Percentiles rank a stretch among this genome's conserved stretches.
phyloP scores from a whole-genome alignment of 2,797 vertebrate species.

The Lates japonicus region DNA sequence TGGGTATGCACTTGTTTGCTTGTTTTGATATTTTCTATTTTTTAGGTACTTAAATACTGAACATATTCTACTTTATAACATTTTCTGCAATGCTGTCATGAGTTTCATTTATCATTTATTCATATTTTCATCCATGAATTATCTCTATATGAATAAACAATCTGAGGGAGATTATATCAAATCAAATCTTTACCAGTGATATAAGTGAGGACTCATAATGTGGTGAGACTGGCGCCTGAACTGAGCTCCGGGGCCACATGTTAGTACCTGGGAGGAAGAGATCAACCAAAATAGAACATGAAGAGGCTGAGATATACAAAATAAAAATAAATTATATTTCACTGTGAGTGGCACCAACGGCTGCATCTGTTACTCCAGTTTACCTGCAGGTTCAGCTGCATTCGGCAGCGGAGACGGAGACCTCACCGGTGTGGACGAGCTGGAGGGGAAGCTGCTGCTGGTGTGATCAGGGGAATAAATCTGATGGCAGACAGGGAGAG shows the following conservation, averaged over 20 bases:
- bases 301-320: neutral
- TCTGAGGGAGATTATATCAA: neutral
- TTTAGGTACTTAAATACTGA: neutral
- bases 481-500: slow-evolving; percentile 76
- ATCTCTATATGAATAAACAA: neutral
- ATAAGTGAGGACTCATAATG: slow-evolving; percentile 96
- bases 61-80: neutral
- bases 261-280: slow-evolving; percentile 87
- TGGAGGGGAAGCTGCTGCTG: slow-evolving; percentile 96
- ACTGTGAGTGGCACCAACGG: neutral
- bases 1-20: neutral
- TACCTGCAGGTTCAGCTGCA: slow-evolving; percentile 79
- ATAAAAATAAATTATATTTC: neutral
- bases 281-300: slow-evolving; percentile 21
- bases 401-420: slow-evolving; percentile 93
- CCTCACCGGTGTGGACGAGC: slow-evolving; percentile 94
- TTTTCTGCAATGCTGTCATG: neutral
- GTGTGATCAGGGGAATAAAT: slow-evolving; percentile 99
- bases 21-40: neutral
- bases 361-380: slow-evolving; percentile 1
- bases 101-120: neutral
- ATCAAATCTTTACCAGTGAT: slow-evolving; percentile 91
- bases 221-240: slow-evolving; percentile 91
- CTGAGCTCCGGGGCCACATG: slow-evolving; percentile 92
- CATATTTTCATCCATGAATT: neutral